A percentile compares a stretch with the other conserved stretches of the same genome.
Evolutionary conservation across 2,888 invertebrate genomes (phyloP).

Genomic region (Alentia gelatinosa): DNA sequence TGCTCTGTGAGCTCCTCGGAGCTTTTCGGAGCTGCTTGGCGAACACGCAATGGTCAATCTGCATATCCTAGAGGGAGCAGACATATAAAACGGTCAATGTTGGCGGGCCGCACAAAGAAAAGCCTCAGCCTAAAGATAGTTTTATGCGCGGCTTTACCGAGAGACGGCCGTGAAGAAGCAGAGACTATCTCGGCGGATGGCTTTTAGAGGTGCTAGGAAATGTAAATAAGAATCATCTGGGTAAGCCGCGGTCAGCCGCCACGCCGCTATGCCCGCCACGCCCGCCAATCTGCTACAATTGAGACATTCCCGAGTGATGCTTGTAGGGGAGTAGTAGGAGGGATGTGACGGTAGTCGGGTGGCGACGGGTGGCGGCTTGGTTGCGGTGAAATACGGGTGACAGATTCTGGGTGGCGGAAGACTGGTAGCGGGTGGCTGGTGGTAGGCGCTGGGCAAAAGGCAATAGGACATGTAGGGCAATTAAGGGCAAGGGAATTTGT

Average conservation of each 20-base stretch:
- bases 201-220: constrained; percentile 1
- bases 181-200: background rate
- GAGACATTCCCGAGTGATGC: constrained; percentile 1
- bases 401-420: background rate
- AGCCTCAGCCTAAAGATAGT: background rate
- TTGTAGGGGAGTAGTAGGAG: background rate
- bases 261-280: no score
- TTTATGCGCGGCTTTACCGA: background rate
- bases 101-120: background rate
- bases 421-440: background rate
- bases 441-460: no score
- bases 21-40: no score
- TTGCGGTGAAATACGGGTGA: background rate
- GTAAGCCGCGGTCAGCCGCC: background rate
- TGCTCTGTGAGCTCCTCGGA: no score
- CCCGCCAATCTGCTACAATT: background rate
- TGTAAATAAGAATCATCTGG: constrained; percentile 1
- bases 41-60: background rate
- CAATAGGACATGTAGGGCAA: no score
- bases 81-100: background rate
- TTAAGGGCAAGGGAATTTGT: no score
- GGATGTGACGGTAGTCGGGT: background rate
- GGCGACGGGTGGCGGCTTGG: background rate
- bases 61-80: background rate
- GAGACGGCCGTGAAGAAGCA: background rate